These are phyloP conservation scores for Thaumetopoea pityocampa DNA, from an alignment of 1,140 invertebrate species.

Conservation along the genomic window DNA sequence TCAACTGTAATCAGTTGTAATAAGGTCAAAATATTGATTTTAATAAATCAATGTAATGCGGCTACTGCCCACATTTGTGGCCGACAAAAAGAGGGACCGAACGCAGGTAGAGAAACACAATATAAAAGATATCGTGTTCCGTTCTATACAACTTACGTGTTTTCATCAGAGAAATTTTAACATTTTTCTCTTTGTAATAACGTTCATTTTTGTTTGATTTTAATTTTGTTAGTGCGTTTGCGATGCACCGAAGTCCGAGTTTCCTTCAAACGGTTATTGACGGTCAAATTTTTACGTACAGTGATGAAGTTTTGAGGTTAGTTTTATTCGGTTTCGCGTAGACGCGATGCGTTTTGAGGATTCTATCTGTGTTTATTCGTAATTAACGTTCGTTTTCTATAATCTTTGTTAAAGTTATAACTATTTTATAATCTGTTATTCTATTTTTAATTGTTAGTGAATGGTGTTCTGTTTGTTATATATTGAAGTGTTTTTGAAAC, in stretches of 20 bases:
- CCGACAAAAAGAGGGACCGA: constrained; percentile 58
- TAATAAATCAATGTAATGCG: constrained; percentile 6
- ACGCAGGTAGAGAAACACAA: constrained; percentile 64
- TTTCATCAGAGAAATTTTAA: constrained; percentile 19
- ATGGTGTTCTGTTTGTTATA: no score
- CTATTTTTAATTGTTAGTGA: no score
- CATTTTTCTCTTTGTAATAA: constrained; percentile 17
- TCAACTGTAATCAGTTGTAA: constrained; percentile 15
- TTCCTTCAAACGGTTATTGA: constrained; percentile 50
- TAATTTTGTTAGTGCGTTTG: constrained; percentile 10
- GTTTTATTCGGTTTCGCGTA: constrained; percentile 42
- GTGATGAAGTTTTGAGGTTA: constrained; percentile 55
- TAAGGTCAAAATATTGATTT: constrained; percentile 16
- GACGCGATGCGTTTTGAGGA: constrained; percentile 29
- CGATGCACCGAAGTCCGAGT: constrained; percentile 35
- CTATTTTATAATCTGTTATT: no score
- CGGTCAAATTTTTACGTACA: constrained; percentile 64
- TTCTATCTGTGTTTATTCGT: constrained; percentile 34
- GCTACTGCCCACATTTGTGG: constrained; percentile 30
- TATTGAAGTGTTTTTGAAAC: no score
- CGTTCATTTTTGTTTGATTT: constrained; percentile 10
- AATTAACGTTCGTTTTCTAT: constrained; percentile 23
- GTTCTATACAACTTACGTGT: constrained; percentile 19
- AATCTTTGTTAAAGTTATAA: no score
- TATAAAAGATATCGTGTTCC: constrained; percentile 57